These are phyloP conservation scores for Panagrolaimus sp. DNA, from an alignment of 1,140 invertebrate species.

Conservation along the genomic window DNA sequence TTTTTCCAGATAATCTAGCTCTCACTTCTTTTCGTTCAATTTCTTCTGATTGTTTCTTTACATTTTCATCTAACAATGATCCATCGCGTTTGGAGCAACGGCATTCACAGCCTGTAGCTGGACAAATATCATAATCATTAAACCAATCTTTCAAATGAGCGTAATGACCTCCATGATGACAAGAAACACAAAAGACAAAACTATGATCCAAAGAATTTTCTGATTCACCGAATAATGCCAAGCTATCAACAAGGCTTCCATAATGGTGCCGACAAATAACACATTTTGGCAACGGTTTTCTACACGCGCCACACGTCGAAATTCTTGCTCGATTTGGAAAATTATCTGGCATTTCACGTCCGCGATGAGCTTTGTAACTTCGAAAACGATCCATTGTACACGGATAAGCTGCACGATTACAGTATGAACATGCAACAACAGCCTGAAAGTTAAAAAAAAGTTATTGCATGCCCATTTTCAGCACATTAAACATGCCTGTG, in stretches of 20 bases:
- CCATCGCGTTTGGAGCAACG: slow-evolving; percentile 5
- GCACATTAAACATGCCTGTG: too few species aligned
- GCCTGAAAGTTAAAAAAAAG: not conserved
- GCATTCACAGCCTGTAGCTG: not conserved
- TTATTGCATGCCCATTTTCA: too few species aligned
- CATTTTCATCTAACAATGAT: not conserved
- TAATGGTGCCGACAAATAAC: slow-evolving; percentile 9
- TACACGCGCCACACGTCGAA: not conserved
- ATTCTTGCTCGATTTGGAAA: slow-evolving; percentile 7
- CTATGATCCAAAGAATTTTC: not conserved
- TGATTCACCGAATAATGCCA: not conserved
- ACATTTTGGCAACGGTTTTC: slow-evolving; percentile 8
- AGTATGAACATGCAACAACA: not conserved
- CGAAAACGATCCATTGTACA: not conserved
- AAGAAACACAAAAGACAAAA: not conserved
- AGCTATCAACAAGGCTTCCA: not conserved
- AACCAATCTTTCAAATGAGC: not conserved
- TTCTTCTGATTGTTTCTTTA: not conserved
- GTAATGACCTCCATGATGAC: slow-evolving; percentile 3
- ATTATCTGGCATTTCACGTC: slow-evolving; percentile 7
- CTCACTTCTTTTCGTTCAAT: too few species aligned
- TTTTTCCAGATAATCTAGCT: too few species aligned
- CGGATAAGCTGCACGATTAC: not conserved
- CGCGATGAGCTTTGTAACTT: not conserved
- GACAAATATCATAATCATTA: slow-evolving; percentile 7